Conservation (phyloP, 2,113 vertebrate species). For the Lutjanus erythropterus region DNA sequence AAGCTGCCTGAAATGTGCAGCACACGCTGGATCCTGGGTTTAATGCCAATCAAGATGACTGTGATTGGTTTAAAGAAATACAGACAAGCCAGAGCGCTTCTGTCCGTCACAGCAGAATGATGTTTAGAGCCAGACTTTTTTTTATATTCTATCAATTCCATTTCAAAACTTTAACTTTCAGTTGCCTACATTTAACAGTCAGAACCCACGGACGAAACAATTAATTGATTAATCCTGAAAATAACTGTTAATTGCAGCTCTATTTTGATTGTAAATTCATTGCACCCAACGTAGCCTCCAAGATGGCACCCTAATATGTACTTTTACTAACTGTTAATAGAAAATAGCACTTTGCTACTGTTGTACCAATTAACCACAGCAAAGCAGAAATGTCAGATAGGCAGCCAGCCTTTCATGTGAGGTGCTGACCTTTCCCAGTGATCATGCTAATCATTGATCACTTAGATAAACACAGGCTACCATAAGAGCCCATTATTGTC, state of each 20-base stretch:
- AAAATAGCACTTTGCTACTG: constrained; percentile 50
- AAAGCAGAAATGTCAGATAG: constrained; percentile 44
- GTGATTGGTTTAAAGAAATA: too few relatives aligned
- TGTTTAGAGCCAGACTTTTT: too few relatives aligned
- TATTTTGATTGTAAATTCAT: constrained; percentile 10
- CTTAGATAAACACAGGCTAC: constrained; percentile 64
- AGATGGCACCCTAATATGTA: constrained; percentile 11
- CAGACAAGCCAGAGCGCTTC: neutral
- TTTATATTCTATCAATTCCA: too few relatives aligned
- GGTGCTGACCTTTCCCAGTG: constrained; percentile 65
- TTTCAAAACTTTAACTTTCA: too few relatives aligned
- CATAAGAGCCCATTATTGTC: constrained; percentile 63
- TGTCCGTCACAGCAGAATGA: too few relatives aligned
- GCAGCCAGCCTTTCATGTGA: constrained; percentile 41
- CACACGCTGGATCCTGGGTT: too few relatives aligned
- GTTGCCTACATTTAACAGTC: too few relatives aligned
- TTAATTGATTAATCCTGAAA: too few relatives aligned
- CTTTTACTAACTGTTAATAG: constrained; percentile 22
- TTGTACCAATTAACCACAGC: constrained; percentile 47
- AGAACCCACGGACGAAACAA: too few relatives aligned
- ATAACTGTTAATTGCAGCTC: too few relatives aligned
- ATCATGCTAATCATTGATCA: constrained; percentile 74
- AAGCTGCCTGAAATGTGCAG: neutral
- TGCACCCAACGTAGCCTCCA: neutral
- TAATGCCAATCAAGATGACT: too few relatives aligned